Conservation (phyloP, 2,888 invertebrate species). For the Watsonalla cultraria region DNA sequence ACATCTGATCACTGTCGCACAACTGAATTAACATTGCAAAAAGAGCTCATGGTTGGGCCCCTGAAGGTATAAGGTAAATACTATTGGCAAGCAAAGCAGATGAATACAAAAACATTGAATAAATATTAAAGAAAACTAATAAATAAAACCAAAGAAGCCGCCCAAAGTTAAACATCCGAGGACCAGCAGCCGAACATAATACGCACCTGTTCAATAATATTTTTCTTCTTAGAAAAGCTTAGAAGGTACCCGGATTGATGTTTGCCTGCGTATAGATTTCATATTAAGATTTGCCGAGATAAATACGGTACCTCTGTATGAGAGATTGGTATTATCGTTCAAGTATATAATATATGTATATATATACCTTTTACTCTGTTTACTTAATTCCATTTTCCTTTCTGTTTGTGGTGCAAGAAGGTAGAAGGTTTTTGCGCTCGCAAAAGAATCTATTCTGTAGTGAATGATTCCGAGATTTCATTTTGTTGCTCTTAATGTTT, state of each 20-base stretch:
- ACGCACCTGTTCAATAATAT: slow-evolving; percentile 2
- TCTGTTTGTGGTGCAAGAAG: not conserved
- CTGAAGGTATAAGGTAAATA: too few species aligned
- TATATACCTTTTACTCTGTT: not conserved
- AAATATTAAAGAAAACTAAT: not conserved
- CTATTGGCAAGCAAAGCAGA: too few species aligned
- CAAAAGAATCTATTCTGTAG: not conserved
- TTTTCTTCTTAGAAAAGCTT: slow-evolving; percentile 1
- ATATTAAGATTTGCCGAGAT: slow-evolving; percentile 1
- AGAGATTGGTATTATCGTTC: slow-evolving; percentile 1
- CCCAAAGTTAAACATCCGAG: not conserved
- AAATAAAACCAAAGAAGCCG: not conserved
- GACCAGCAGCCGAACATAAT: not conserved
- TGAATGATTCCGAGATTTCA: not conserved
- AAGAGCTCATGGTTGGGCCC: too few species aligned
- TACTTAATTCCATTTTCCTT: slow-evolving; percentile 1
- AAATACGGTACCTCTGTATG: not conserved
- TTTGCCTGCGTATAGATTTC: slow-evolving; percentile 2
- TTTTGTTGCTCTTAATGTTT: not conserved
- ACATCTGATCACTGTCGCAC: too few species aligned
- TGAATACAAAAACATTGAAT: not conserved
- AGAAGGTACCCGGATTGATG: not conserved
- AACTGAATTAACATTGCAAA: too few species aligned
- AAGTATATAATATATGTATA: not conserved
- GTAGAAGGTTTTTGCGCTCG: not conserved